A percentile compares a stretch with the other conserved stretches of the same genome.
phyloP scores from a whole-genome alignment of 2,888 invertebrate genomes.

The Blastobasis adustella region DNA sequence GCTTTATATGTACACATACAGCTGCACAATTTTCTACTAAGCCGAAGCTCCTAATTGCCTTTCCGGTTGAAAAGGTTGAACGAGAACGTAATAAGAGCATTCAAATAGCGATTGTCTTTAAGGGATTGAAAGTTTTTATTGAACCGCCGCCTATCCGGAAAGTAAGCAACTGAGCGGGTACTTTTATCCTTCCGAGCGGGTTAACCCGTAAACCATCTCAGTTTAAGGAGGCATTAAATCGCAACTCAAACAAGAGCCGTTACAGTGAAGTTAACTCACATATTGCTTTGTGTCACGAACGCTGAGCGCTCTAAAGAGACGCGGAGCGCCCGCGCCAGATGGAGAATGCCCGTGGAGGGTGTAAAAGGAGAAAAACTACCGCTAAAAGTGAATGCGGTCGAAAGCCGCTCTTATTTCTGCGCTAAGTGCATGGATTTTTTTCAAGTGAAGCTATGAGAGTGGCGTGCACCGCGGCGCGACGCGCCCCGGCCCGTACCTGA shows the following conservation, averaged over 20 bases:
- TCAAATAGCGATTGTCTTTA: constrained; percentile 44
- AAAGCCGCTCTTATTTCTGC: constrained; percentile 71
- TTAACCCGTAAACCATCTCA: constrained; percentile 74
- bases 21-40: background rate
- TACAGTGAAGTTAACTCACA: constrained; percentile 74
- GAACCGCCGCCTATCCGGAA: constrained; percentile 53
- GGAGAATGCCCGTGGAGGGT: constrained; percentile 67
- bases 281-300: constrained; percentile 75
- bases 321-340: constrained; percentile 52
- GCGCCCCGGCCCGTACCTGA: background rate
- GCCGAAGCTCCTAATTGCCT: background rate
- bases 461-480: constrained; percentile 10
- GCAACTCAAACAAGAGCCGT: constrained; percentile 74
- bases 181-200: constrained; percentile 68
- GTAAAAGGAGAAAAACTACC: constrained; percentile 74
- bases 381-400: constrained; percentile 75
- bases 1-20: too few relatives aligned
- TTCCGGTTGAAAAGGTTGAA: constrained; percentile 5
- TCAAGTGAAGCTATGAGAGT: constrained; percentile 63
- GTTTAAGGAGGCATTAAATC: constrained; percentile 75
- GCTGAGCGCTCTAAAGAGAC: constrained; percentile 54
- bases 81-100: constrained; percentile 30
- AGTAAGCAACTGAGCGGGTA: constrained; percentile 59
- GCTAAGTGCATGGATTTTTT: constrained; percentile 74
- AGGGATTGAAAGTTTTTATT: constrained; percentile 63